These are phyloP conservation scores for Esox niger DNA, from an alignment of 2,113 vertebrate species.

Conservation along the genomic window DNA sequence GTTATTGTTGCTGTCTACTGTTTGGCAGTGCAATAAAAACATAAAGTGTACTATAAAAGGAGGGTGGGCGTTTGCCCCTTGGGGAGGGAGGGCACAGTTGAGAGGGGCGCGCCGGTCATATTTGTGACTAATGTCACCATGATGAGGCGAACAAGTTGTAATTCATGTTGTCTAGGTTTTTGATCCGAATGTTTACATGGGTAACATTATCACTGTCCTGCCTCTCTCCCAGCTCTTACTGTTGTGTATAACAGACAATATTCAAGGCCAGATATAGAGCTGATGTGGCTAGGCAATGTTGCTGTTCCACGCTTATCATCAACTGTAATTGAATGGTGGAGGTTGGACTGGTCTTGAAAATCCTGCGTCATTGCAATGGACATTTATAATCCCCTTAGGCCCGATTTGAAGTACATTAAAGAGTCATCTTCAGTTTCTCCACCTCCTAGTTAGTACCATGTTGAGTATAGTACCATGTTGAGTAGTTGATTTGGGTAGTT, in stretches of 20 bases:
- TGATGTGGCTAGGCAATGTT: slow-evolving; percentile 29
- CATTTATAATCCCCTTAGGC: neutral
- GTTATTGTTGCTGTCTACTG: slow-evolving; percentile 67
- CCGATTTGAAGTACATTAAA: neutral
- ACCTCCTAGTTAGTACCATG: neutral
- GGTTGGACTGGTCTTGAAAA: slow-evolving; percentile 36
- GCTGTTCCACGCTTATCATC: slow-evolving; percentile 55
- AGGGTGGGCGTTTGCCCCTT: slow-evolving; percentile 32
- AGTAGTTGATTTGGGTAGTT: neutral
- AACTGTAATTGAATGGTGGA: slow-evolving; percentile 62
- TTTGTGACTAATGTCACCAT: slow-evolving; percentile 45
- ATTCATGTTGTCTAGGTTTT: slow-evolving; percentile 40
- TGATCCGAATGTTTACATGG: slow-evolving; percentile 46
- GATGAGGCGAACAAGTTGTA: slow-evolving; percentile 38
- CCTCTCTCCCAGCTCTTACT: slow-evolving; percentile 7
- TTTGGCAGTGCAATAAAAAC: slow-evolving; percentile 58
- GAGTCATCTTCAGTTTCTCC: neutral
- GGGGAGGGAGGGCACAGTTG: slow-evolving; percentile 26
- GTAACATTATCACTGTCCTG: slow-evolving; percentile 24
- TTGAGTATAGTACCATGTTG: neutral
- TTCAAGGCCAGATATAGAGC: slow-evolving; percentile 53
- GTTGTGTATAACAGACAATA: slow-evolving; percentile 44
- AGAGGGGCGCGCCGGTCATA: slow-evolving; percentile 42
- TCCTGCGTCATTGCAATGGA: slow-evolving; percentile 36
- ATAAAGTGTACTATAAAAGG: slow-evolving; percentile 56